A percentile compares a stretch with the other conserved stretches of the same genome.
These are phyloP conservation scores for Aurelia sp. DNA, from an alignment of 30 jellyfish, hydroid and myxozoan genomes.

Conservation along the genomic window DNA sequence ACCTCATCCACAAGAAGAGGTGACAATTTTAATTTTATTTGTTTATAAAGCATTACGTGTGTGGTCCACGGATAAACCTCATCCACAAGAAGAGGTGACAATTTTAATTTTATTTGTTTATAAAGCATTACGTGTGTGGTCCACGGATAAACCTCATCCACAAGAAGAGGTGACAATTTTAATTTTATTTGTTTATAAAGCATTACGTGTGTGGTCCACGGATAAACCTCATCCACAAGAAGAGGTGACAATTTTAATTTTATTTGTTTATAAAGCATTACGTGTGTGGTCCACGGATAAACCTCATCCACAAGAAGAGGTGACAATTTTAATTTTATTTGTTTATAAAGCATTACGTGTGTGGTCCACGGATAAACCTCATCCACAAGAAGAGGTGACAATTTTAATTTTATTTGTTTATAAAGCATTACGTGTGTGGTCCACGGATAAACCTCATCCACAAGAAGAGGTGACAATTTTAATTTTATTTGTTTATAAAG, in stretches of 20 bases:
- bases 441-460: conserved; percentile 99
- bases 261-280: too few relatives aligned
- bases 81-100: conserved; percentile 99
- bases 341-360: too few relatives aligned
- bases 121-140: conserved; percentile 99
- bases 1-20: conserved; percentile 99
- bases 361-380: conserved; percentile 99
- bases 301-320: conserved; percentile 99
- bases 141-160: conserved; percentile 99
- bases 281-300: conserved; percentile 99
- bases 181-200: not conserved
- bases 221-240: conserved; percentile 99
- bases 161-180: conserved; percentile 90
- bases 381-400: conserved; percentile 99
- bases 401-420: not conserved
- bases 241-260: conserved; percentile 66
- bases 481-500: not conserved
- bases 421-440: conserved; percentile 99
- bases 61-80: conserved; percentile 99
- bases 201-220: conserved; percentile 99
- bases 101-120: not conserved
- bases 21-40: not conserved
- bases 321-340: not conserved
- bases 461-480: conserved; percentile 90
- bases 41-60: too few relatives aligned